phyloP scores from a whole-genome alignment of 2,888 invertebrate genomes.

The Hipparchia semele region DNA sequence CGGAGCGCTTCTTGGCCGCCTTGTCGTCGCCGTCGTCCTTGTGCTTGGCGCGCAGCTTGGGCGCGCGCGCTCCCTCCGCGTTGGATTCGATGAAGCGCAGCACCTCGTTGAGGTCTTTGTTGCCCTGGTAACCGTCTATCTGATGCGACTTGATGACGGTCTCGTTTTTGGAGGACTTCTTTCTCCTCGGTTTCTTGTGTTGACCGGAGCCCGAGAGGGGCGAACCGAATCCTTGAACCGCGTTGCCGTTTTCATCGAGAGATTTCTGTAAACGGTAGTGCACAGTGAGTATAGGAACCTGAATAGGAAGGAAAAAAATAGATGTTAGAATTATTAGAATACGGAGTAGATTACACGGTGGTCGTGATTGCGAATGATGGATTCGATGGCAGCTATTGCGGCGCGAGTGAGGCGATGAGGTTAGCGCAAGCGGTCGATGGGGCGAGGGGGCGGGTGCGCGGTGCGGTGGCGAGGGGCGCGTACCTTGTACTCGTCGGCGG shows the following conservation, averaged over 20 bases:
- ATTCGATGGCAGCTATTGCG: conserved; percentile 22
- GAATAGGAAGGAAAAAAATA: conserved; percentile 50
- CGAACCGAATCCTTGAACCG: conserved; percentile 83
- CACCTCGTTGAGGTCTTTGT: conserved; percentile 89
- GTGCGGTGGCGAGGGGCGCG: conserved; percentile 49
- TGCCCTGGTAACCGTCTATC: conserved; percentile 90
- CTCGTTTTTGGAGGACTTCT: conserved; percentile 84
- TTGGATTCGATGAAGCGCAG: conserved; percentile 90
- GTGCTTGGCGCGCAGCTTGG: conserved; percentile 69
- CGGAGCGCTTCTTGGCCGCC: conserved; percentile 76
- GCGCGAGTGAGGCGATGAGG: conserved; percentile 13
- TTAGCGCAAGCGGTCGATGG: not conserved
- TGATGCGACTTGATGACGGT: conserved; percentile 83
- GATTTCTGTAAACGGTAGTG: conserved; percentile 81
- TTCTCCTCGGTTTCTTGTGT: conserved; percentile 82
- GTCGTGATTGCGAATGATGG: conserved; percentile 23
- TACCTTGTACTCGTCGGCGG: conserved; percentile 71
- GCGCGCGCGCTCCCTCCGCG: conserved; percentile 64
- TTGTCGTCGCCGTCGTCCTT: conserved; percentile 74
- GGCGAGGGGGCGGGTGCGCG: conserved; percentile 39
- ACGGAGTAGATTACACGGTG: conserved; percentile 31
- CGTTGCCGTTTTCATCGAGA: conserved; percentile 92
- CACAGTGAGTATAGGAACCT: conserved; percentile 51
- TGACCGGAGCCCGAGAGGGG: conserved; percentile 75
- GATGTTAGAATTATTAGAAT: conserved; percentile 45